phyloP scores from a whole-genome alignment of 1,140 invertebrate genomes.

The Cotesia chilonis region DNA sequence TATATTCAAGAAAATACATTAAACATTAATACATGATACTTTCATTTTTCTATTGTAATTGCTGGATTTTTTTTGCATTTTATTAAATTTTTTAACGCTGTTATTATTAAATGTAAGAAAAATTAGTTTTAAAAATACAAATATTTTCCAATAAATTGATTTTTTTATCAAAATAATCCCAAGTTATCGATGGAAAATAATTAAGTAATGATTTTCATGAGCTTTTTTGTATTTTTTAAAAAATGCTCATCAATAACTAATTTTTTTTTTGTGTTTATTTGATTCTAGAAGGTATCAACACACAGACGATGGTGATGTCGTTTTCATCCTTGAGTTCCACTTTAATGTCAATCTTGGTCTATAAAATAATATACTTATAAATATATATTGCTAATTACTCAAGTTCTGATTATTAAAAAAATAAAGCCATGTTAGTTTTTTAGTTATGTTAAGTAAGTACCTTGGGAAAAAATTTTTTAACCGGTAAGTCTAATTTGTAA shows the following conservation, averaged over 20 bases:
- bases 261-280: conserved; percentile 27
- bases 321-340: conserved; percentile 75
- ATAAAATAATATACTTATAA: conserved; percentile 37
- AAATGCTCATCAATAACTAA: not conserved
- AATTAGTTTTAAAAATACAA: too few relatives aligned
- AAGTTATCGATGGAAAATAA: too few relatives aligned
- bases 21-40: too few relatives aligned
- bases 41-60: not conserved
- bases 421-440: too few relatives aligned
- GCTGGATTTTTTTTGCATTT: conserved; percentile 5
- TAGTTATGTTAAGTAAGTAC: conserved; percentile 29
- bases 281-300: conserved; percentile 69
- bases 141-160: too few relatives aligned
- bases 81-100: too few relatives aligned
- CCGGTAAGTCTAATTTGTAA: conserved; percentile 70
- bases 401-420: not conserved
- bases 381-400: not conserved
- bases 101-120: too few relatives aligned
- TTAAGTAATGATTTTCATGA: too few relatives aligned
- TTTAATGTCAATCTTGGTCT: conserved; percentile 74
- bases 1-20: too few relatives aligned
- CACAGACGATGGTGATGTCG: conserved; percentile 71
- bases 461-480: conserved; percentile 72
- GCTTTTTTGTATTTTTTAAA: not conserved
- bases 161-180: too few relatives aligned